These are phyloP conservation scores for Butastur rufipennis DNA, from an alignment of 2,113 vertebrate genomes.

Conservation along the genomic window DNA sequence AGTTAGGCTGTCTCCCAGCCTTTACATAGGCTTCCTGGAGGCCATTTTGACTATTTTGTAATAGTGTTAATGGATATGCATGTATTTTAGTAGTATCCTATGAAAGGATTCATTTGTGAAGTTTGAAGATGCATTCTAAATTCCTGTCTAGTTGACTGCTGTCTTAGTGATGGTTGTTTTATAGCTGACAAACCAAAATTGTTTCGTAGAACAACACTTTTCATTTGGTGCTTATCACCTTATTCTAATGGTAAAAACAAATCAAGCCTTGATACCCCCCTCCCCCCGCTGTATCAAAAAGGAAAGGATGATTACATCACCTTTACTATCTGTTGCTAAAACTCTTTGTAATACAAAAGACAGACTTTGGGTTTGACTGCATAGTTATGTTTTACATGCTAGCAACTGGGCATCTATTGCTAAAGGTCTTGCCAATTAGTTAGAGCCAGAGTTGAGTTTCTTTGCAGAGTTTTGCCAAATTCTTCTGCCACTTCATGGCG, in stretches of 20 bases:
- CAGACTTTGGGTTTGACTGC: not conserved
- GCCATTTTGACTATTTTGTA: not conserved
- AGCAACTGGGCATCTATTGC: not conserved
- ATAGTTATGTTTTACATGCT: not conserved
- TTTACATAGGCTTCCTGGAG: not conserved
- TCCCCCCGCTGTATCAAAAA: not conserved
- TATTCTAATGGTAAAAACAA: not conserved
- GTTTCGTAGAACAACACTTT: not conserved
- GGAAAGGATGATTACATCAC: not conserved
- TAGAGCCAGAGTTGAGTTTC: not conserved
- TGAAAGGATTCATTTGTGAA: not conserved
- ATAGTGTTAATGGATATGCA: not conserved
- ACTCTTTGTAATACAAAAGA: not conserved
- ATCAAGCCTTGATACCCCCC: not conserved
- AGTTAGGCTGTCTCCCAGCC: not conserved
- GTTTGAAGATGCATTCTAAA: not conserved
- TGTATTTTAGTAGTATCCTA: not conserved
- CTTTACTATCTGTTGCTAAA: not conserved
- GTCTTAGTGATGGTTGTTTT: not conserved
- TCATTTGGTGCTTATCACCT: not conserved
- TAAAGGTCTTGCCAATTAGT: rapidly evolving
- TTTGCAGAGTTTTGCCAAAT: not conserved
- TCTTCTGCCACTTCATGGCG: not conserved
- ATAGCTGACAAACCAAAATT: not conserved
- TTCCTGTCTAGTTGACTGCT: not conserved